Base-by-base conservation (phyloP, 2,113 vertebrate species). In the Chauna torquata region DNA sequence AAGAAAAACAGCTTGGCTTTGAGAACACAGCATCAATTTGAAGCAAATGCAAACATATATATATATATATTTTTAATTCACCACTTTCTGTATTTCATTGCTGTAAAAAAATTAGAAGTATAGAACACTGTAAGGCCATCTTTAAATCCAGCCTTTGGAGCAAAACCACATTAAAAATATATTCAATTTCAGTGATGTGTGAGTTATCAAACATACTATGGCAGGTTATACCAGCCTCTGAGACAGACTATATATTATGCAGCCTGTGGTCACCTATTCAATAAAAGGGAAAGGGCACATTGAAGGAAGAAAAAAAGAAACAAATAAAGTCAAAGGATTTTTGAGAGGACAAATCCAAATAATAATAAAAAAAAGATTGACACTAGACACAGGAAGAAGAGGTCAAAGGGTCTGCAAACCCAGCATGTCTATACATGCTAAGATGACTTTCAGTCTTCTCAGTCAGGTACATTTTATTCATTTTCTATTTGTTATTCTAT, bases 401-500 rank as follows among this genome's bases (percentile, higher is more conserved):
- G 57, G 24, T 86, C 76, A 61, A 47, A 91, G 16, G n/a, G 34
- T 79, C 69, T 92, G 76, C 61, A 92, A 92, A 95, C n/a, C 40
- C 61, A 74, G 61, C 8, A 45, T 87, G 66, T 23, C 85, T 87
- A 64, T 74, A 84, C 79, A 71, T 77, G 69, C 45, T 82, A 65
- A 96, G 93, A 75, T 92, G 77, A 66, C 79, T 97, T 97, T 92
- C 80, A 84, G 82, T 40, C 64, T 81, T 92, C 88, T 94, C 80
- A 87, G 89, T 34, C 79, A 93, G 50, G 65, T 83, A 71, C n/a
- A 88, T 80, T 93, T 94, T 96, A 97, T 97, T 95, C 91, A 85
- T 76, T 96, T 95, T 95, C 78, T 95, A 88, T 95, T 86, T 90
- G 44, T 91, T 96, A 94, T 75, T 93, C 82, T 92, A 77, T 72